Percentiles rank a stretch among this genome's conserved stretches.
These are phyloP conservation scores for Polydrusus pterygomalis DNA, from an alignment of 2,888 invertebrate genomes.

Conservation along the genomic window DNA sequence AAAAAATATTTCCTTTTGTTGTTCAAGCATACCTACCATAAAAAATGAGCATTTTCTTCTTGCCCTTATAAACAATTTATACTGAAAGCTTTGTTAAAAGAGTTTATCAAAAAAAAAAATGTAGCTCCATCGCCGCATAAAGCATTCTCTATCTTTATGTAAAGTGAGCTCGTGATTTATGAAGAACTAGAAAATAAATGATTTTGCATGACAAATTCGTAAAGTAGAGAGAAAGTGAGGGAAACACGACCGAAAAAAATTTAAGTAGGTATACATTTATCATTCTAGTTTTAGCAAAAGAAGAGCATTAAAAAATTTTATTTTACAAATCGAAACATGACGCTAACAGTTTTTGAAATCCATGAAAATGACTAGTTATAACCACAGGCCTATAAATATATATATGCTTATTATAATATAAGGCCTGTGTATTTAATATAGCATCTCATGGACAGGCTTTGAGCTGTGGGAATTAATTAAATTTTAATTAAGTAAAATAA, in stretches of 20 bases:
- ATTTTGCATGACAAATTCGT: constrained; percentile 21
- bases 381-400: no score
- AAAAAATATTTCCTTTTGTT: background rate
- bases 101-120: background rate
- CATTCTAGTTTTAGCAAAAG: constrained; percentile 1
- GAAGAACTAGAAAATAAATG: constrained; percentile 17
- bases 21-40: background rate
- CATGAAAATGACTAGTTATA: no score
- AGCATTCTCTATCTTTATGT: constrained; percentile 1
- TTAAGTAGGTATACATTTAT: constrained; percentile 4
- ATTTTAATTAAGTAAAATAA: no score
- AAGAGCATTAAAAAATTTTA: background rate
- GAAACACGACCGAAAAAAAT: constrained; percentile 6
- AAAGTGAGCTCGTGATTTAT: constrained; percentile 2
- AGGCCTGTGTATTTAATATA: no score
- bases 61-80: constrained; percentile 2
- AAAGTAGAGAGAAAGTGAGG: constrained; percentile 1
- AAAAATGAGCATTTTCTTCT: background rate
- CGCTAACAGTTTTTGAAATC: background rate
- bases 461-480: no score
- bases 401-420: no score
- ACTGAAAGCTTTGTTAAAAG: background rate
- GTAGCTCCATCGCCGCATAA: background rate
- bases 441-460: no score
- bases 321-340: background rate